These are phyloP conservation scores for Erebia palarica DNA, from an alignment of 2,888 invertebrate genomes.

Conservation along the genomic window DNA sequence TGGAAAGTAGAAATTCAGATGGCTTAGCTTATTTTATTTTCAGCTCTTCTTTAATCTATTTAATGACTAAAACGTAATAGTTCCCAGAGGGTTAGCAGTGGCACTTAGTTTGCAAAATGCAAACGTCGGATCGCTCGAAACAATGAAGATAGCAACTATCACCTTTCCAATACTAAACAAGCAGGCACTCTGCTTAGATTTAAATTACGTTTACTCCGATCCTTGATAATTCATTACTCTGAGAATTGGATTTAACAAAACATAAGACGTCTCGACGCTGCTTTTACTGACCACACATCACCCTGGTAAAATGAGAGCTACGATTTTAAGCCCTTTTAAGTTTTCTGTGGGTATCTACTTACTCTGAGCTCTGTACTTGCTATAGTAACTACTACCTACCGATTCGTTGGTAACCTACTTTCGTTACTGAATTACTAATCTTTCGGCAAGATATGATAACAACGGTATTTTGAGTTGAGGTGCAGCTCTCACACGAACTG, in stretches of 20 bases:
- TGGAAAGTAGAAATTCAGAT: background rate
- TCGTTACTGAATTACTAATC: too few species aligned
- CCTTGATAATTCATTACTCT: background rate
- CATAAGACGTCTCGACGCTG: background rate
- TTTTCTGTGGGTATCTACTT: background rate
- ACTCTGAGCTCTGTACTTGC: too few species aligned
- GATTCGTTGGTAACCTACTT: too few species aligned
- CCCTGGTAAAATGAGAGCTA: background rate
- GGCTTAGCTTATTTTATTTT: background rate
- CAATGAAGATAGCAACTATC: slow-evolving; percentile 13
- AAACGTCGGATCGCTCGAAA: slow-evolving; percentile 8
- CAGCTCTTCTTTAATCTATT: background rate
- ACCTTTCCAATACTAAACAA: slow-evolving; percentile 13
- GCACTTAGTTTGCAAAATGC: background rate
- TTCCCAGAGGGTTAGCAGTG: background rate
- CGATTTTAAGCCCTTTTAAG: background rate
- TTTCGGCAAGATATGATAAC: too few species aligned
- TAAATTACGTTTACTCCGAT: background rate
- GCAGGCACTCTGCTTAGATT: background rate
- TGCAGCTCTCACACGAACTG: too few species aligned
- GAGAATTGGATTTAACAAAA: background rate
- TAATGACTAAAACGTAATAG: slow-evolving; percentile 6
- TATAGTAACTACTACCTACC: too few species aligned
- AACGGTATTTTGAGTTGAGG: too few species aligned
- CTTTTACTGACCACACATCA: background rate